These are phyloP conservation scores for Ardeotis arabs DNA, from an alignment of 2,113 vertebrate genomes.

Conservation along the genomic window DNA sequence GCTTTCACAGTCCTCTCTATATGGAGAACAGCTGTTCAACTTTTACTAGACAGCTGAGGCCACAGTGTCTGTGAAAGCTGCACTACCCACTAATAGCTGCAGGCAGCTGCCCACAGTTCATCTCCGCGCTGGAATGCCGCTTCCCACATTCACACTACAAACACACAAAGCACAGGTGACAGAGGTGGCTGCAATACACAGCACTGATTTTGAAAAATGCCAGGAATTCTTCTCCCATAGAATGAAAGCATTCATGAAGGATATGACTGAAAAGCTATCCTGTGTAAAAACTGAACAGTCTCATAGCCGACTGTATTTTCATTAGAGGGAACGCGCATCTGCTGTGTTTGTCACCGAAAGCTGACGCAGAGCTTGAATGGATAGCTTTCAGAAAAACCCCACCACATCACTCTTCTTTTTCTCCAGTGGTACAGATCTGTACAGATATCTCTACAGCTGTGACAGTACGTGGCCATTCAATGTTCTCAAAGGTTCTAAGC, in stretches of 20 bases:
- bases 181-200: background rate
- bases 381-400: background rate
- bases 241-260: constrained; percentile 41
- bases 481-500: background rate
- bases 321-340: constrained; percentile 26
- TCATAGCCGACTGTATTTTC: background rate
- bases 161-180: constrained; percentile 73
- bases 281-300: constrained; percentile 4
- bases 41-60: constrained; percentile 93
- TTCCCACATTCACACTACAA: constrained; percentile 8
- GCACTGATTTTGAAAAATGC: constrained; percentile 37
- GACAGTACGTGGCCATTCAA: background rate
- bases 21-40: constrained; percentile 89
- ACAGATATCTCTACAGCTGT: background rate
- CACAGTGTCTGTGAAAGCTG: constrained; percentile 71
- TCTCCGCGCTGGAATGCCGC: constrained; percentile 67
- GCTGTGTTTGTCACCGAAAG: constrained; percentile 6
- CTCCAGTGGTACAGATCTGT: background rate
- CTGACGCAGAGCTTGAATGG: background rate
- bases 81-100: constrained; percentile 78
- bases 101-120: constrained; percentile 83
- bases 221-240: constrained; percentile 19
- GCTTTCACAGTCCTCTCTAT: constrained; percentile 80
- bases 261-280: constrained; percentile 38
- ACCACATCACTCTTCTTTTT: background rate